phyloP scores from a whole-genome alignment of 2,113 vertebrate genomes.

The Tympanuchus pallidicinctus region DNA sequence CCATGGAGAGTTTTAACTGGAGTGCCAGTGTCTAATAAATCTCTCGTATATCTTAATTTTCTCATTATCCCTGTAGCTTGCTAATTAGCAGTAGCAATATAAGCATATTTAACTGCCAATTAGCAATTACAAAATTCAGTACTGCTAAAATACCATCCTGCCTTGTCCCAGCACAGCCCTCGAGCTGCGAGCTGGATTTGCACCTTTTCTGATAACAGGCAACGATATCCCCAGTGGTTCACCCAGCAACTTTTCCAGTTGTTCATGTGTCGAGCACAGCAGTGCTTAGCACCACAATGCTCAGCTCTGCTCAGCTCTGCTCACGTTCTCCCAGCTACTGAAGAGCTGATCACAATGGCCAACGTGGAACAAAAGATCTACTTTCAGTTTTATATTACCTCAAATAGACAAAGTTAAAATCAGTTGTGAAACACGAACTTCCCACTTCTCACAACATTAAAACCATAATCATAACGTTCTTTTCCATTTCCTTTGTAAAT shows the following conservation, averaged over 20 bases:
- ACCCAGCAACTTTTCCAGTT: background rate
- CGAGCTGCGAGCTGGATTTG: background rate
- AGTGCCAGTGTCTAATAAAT: background rate
- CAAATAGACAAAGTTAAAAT: background rate
- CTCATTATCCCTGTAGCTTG: background rate
- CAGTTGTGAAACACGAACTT: background rate
- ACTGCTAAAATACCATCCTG: background rate
- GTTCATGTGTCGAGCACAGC: background rate
- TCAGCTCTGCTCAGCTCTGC: background rate
- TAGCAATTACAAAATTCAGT: background rate
- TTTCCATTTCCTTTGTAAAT: background rate
- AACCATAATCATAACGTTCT: background rate
- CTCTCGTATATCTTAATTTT: background rate
- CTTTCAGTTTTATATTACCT: background rate
- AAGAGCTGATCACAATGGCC: background rate
- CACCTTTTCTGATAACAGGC: background rate
- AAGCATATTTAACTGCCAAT: background rate
- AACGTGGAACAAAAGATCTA: background rate
- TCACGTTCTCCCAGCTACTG: background rate
- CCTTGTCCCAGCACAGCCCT: fast-evolving
- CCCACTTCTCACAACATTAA: background rate
- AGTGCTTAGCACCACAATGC: background rate
- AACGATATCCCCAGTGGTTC: background rate
- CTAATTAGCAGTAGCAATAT: background rate
- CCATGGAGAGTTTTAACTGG: background rate